Conservation (phyloP, 2,113 vertebrate genomes). For the Aythya baeri region DNA sequence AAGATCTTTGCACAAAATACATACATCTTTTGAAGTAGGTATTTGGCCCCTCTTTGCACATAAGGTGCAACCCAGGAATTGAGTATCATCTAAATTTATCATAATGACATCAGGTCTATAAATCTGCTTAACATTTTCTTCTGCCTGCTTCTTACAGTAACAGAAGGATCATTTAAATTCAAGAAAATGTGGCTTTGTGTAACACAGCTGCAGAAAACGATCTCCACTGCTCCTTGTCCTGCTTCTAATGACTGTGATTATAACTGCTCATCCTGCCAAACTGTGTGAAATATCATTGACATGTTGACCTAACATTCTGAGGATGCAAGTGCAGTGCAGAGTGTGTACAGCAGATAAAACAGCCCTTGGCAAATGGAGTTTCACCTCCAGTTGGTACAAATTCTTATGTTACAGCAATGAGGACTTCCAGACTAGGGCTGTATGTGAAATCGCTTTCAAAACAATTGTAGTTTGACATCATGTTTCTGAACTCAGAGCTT, state of each 20-base stretch:
- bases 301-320: background rate
- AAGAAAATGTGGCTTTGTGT: background rate
- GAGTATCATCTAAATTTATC: background rate
- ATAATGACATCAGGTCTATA: background rate
- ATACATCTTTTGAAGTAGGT: background rate
- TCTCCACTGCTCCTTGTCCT: background rate
- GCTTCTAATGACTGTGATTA: background rate
- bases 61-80: background rate
- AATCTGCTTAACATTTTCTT: background rate
- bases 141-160: background rate
- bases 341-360: background rate
- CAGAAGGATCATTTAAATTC: background rate
- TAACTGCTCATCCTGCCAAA: background rate
- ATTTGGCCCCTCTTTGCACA: background rate
- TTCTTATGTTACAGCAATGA: background rate
- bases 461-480: background rate
- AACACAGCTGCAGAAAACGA: background rate
- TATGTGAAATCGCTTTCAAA: background rate
- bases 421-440: background rate
- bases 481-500: background rate
- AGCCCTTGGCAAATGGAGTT: background rate
- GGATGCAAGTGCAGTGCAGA: accelerated
- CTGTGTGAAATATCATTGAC: background rate
- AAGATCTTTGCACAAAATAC: background rate
- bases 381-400: background rate